These are phyloP conservation scores for Indicator maculatus DNA, from an alignment of 2,113 vertebrate genomes.

Conservation along the genomic window DNA sequence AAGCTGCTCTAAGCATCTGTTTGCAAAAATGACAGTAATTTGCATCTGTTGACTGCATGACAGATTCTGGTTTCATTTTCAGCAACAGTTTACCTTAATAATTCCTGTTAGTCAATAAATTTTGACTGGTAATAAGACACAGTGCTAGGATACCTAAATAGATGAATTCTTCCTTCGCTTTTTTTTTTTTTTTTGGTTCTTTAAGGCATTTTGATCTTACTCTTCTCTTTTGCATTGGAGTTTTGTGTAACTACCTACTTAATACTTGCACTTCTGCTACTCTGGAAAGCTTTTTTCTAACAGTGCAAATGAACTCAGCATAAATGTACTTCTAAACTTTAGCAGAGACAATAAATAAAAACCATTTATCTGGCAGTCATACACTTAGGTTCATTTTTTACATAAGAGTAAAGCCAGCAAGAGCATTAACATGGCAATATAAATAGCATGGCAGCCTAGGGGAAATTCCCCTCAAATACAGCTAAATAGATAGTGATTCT, in stretches of 20 bases:
- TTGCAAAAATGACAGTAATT: slow-evolving; percentile 50
- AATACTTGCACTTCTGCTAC: background rate
- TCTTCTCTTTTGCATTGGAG: background rate
- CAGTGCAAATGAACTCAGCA: background rate
- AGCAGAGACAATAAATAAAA: background rate
- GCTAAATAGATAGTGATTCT: background rate
- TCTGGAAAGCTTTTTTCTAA: background rate
- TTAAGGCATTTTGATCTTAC: background rate
- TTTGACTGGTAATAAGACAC: slow-evolving; percentile 7
- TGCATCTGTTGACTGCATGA: slow-evolving; percentile 25
- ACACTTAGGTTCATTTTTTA: background rate
- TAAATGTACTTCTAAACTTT: slow-evolving; percentile 5
- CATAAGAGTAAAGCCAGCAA: background rate
- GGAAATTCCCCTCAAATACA: background rate
- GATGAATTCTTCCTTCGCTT: background rate
- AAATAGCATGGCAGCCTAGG: background rate
- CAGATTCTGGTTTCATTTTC: slow-evolving; percentile 31
- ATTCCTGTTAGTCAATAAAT: slow-evolving; percentile 7
- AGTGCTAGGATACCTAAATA: background rate
- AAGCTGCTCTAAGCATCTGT: slow-evolving; percentile 8
- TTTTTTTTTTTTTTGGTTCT: background rate
- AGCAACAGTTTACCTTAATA: slow-evolving; percentile 1
- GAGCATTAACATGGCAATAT: background rate
- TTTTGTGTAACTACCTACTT: background rate
- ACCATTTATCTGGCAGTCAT: background rate